Conservation (phyloP, 2,113 vertebrate genomes). For the Myrmecobius fasciatus region DNA sequence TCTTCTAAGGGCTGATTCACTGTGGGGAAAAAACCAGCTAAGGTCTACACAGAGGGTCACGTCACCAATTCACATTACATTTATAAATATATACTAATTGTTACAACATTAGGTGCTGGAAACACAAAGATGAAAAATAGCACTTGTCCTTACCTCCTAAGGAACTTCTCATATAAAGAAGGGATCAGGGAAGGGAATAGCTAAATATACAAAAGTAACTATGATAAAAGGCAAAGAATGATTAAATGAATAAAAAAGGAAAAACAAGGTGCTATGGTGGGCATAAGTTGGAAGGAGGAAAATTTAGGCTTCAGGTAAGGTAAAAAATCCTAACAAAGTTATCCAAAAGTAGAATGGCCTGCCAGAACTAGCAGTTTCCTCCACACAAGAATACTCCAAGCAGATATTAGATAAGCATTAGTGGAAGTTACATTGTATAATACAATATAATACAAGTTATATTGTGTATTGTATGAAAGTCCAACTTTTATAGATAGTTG, state of each 20-base stretch:
- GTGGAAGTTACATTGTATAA: neutral
- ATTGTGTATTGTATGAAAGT: no score
- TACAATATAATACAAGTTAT: no score
- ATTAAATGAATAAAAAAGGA: neutral
- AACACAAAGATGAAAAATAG: neutral
- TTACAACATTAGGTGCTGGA: neutral
- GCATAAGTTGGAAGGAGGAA: neutral
- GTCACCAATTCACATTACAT: neutral
- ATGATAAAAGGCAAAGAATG: neutral
- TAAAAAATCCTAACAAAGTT: neutral
- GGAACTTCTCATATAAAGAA: neutral
- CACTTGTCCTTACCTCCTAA: neutral
- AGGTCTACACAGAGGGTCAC: neutral
- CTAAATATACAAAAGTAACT: neutral
- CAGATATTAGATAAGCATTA: neutral
- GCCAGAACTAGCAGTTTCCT: neutral
- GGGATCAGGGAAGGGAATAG: neutral
- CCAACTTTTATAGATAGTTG: neutral
- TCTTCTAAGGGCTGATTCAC: neutral
- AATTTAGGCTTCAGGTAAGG: neutral
- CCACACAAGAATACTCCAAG: neutral
- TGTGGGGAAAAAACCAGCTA: neutral
- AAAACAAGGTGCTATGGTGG: neutral
- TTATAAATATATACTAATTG: neutral
- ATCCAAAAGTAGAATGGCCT: neutral